A percentile compares a stretch with the other conserved stretches of the same genome.
Evolutionary conservation across 1,140 invertebrate genomes (phyloP).

Genomic region (Procambarus virginalis): DNA sequence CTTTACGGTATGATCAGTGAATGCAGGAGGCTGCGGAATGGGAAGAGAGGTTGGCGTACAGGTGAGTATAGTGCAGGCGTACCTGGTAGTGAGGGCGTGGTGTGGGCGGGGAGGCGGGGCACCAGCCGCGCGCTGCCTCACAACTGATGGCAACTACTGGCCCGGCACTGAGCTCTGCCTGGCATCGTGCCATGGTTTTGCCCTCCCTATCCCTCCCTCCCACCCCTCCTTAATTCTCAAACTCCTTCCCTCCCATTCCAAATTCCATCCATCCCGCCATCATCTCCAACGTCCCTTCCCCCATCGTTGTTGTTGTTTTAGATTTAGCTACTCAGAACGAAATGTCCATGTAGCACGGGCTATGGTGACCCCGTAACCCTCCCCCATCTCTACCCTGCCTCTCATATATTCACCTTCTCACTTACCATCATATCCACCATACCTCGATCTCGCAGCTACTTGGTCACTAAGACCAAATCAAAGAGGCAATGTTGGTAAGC

Average conservation of each 20-base stretch:
- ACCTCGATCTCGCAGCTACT: no score
- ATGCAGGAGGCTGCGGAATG: not conserved
- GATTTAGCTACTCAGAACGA: no score
- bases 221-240: not conserved
- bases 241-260: not conserved
- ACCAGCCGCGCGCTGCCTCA: not conserved
- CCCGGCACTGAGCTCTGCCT: constrained; percentile 20
- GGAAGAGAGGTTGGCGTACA: not conserved
- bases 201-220: not conserved
- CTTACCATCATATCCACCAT: no score
- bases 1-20: not conserved
- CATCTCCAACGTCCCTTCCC: not conserved
- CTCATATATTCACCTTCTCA: no score
- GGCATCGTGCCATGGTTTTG: constrained; percentile 10
- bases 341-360: no score
- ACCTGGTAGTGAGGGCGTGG: constrained; percentile 12
- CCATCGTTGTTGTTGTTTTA: no score
- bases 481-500: no score
- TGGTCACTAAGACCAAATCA: no score
- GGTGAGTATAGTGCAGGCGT: not conserved
- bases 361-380: no score
- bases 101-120: not conserved
- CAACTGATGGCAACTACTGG: constrained; percentile 7
- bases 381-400: no score
- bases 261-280: not conserved